These are phyloP conservation scores for Cataglyphis cursor DNA, from an alignment of 2,888 invertebrate species.

Conservation along the genomic window DNA sequence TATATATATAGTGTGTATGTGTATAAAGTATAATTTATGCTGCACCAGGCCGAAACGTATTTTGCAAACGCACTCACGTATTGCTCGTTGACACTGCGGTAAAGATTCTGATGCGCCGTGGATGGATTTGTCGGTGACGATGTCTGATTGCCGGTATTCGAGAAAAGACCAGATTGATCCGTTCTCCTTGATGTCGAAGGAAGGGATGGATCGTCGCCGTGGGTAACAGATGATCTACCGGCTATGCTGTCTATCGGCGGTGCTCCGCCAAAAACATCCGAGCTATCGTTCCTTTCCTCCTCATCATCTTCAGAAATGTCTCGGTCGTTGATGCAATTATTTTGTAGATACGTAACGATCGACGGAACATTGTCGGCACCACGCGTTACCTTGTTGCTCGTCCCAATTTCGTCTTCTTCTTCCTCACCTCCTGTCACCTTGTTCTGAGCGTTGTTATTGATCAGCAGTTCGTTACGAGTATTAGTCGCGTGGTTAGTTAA, in stretches of 20 bases:
- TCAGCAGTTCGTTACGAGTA: conserved; percentile 80
- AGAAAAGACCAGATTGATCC: conserved; percentile 65
- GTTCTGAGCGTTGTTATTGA: conserved; percentile 81
- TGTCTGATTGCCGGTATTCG: conserved; percentile 65
- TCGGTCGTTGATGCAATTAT: conserved; percentile 58
- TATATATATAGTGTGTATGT: background rate
- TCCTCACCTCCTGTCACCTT: conserved; percentile 48
- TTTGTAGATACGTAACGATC: conserved; percentile 59
- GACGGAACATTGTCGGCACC: conserved; percentile 34
- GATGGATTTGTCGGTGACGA: conserved; percentile 67
- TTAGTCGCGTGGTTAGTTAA: conserved; percentile 82
- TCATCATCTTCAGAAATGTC: conserved; percentile 72
- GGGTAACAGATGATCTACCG: conserved; percentile 81
- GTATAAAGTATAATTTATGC: conserved; percentile 11
- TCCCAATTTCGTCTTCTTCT: conserved; percentile 8
- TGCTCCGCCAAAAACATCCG: conserved; percentile 81
- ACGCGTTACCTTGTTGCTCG: conserved; percentile 65
- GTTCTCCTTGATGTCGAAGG: conserved; percentile 81
- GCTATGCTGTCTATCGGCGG: conserved; percentile 81
- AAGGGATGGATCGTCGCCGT: conserved; percentile 79
- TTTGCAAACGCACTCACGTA: conserved; percentile 79
- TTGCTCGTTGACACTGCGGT: conserved; percentile 79
- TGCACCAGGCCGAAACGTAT: background rate
- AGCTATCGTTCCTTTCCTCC: conserved; percentile 57
- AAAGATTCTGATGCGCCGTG: conserved; percentile 75